Evolutionary conservation across 2,797 vertebrate genomes (phyloP).

Genomic region (Florisuga fusca): DNA sequence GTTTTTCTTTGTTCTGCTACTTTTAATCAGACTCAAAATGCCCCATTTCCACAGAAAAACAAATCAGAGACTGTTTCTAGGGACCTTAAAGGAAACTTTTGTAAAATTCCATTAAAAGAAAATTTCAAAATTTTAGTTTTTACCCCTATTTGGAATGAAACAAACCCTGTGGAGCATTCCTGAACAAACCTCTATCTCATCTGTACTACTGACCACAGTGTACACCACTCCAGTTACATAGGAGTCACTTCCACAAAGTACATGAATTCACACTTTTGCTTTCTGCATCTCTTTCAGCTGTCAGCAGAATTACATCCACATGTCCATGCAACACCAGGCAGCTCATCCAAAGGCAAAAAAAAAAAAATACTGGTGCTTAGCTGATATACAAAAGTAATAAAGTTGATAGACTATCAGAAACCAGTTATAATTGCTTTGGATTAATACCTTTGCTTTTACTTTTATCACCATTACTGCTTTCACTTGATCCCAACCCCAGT

Average conservation of each 20-base stretch:
- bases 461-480: background rate
- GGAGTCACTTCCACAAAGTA: background rate
- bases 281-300: background rate
- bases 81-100: background rate
- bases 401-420: constrained; percentile 20
- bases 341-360: background rate
- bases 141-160: background rate
- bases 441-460: constrained; percentile 9
- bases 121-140: background rate
- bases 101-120: background rate
- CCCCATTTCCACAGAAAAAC: background rate
- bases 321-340: background rate
- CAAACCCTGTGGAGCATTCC: background rate
- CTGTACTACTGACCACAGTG: rapidly evolving
- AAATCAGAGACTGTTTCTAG: background rate
- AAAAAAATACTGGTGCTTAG: background rate
- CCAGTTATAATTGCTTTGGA: background rate
- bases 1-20: background rate
- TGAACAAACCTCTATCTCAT: background rate
- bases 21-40: background rate
- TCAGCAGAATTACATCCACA: background rate
- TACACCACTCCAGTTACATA: rapidly evolving
- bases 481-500: background rate
- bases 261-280: background rate
- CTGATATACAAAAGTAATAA: background rate